These are phyloP conservation scores for Oceanites oceanicus DNA, from an alignment of 2,113 vertebrate species.

Conservation along the genomic window DNA sequence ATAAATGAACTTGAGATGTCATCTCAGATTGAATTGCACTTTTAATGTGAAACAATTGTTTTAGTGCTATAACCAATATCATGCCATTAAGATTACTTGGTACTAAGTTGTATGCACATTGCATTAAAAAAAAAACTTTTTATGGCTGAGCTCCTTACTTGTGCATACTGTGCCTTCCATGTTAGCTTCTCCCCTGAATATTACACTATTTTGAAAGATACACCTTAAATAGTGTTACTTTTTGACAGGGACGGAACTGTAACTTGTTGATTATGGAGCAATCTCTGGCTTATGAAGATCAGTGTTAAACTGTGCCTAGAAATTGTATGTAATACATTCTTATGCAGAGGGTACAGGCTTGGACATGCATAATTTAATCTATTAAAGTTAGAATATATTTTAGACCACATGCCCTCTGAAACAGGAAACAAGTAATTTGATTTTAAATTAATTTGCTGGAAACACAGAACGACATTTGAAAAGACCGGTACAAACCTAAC, in stretches of 20 bases:
- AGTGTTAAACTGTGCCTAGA: not conserved
- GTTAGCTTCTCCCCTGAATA: not conserved
- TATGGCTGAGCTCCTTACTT: not conserved
- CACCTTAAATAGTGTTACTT: not conserved
- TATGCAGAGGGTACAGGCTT: not conserved
- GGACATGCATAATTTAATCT: constrained; percentile 29
- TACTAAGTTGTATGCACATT: constrained; percentile 1
- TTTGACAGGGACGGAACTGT: not conserved
- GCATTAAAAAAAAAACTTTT: not conserved
- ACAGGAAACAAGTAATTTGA: constrained; percentile 65
- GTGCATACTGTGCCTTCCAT: not conserved
- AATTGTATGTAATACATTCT: not conserved
- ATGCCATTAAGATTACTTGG: constrained; percentile 36
- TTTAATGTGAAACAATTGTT: not conserved
- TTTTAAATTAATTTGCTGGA: constrained; percentile 65
- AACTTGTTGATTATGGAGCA: not conserved
- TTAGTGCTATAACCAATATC: constrained; percentile 15
- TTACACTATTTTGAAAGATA: not conserved
- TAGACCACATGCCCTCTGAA: constrained; percentile 23
- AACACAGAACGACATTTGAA: constrained; percentile 26
- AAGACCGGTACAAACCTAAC: constrained; percentile 10
- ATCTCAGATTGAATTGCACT: not conserved
- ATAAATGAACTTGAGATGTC: not conserved
- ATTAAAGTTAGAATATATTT: constrained; percentile 52
- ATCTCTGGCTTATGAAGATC: not conserved